These are phyloP conservation scores for Aradophagus sp. DNA, from an alignment of 1,140 invertebrate genomes.

Conservation along the genomic window DNA sequence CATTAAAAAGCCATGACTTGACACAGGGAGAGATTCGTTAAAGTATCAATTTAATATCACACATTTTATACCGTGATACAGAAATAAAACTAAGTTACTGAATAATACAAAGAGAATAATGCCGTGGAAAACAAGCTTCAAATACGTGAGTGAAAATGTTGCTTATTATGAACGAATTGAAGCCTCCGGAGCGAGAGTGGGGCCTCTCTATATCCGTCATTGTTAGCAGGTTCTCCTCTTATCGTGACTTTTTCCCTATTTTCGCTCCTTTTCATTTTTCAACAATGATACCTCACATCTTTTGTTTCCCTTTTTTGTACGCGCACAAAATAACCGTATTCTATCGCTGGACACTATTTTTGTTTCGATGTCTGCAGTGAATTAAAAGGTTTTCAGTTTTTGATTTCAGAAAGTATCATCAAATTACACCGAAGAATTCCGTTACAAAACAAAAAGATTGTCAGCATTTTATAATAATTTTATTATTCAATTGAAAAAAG, in stretches of 20 bases:
- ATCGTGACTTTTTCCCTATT: background rate
- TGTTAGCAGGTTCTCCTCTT: constrained; percentile 8
- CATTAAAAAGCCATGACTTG: no score
- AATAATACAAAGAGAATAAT: constrained; percentile 35
- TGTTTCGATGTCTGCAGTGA: no score
- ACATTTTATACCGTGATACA: constrained; percentile 1
- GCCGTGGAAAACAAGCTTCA: constrained; percentile 32
- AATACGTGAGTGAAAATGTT: constrained; percentile 36
- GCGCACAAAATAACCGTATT: no score
- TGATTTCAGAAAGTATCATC: no score
- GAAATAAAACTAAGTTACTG: constrained; percentile 20
- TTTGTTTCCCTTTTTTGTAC: background rate
- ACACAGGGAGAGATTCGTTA: no score
- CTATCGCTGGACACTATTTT: no score
- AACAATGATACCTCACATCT: background rate
- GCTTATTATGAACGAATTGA: constrained; percentile 38
- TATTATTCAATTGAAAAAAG: no score
- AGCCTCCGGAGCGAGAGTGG: constrained; percentile 16
- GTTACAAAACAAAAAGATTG: no score
- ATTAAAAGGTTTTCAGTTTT: no score
- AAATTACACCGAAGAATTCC: no score
- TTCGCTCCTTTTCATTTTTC: background rate
- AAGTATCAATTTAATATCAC: constrained; percentile 6
- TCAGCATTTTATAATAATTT: no score
- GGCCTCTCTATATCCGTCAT: background rate